Conservation (phyloP, 2,888 invertebrate species). For the Drosophila pseudotakahashii region DNA sequence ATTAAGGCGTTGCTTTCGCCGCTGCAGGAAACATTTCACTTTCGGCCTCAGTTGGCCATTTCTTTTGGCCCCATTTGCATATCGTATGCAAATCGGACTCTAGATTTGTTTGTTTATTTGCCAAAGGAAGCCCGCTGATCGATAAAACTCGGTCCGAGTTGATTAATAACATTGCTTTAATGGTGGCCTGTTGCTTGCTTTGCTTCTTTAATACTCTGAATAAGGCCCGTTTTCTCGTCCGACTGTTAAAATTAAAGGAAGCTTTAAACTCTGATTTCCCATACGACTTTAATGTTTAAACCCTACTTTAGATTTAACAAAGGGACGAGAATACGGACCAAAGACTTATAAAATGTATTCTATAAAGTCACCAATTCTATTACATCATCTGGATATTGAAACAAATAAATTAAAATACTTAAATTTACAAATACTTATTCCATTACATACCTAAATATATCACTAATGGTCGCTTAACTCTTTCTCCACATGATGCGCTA, state of each 20-base stretch:
- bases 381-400: too few species aligned
- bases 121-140: slow-evolving; percentile 37
- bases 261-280: too few species aligned
- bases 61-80: slow-evolving; percentile 68
- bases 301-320: too few species aligned
- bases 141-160: slow-evolving; percentile 32
- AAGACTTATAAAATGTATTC: neutral
- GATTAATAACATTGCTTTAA: slow-evolving; percentile 16
- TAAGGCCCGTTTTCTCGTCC: too few species aligned
- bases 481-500: slow-evolving; percentile 71
- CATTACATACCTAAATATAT: slow-evolving; percentile 18
- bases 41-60: slow-evolving; percentile 71
- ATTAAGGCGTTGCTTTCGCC: slow-evolving; percentile 58
- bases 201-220: neutral
- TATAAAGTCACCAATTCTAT: too few species aligned
- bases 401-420: too few species aligned
- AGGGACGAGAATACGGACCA: too few species aligned
- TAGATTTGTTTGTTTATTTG: slow-evolving; percentile 40
- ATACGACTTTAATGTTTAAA: too few species aligned
- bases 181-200: slow-evolving; percentile 38
- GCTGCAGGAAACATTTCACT: slow-evolving; percentile 77
- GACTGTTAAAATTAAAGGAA: too few species aligned
- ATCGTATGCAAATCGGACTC: slow-evolving; percentile 72
- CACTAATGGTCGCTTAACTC: slow-evolving; percentile 45
- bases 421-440: neutral